These are phyloP conservation scores for Orestias chungarensis DNA, from an alignment of 2,797 vertebrate species.

Conservation along the genomic window DNA sequence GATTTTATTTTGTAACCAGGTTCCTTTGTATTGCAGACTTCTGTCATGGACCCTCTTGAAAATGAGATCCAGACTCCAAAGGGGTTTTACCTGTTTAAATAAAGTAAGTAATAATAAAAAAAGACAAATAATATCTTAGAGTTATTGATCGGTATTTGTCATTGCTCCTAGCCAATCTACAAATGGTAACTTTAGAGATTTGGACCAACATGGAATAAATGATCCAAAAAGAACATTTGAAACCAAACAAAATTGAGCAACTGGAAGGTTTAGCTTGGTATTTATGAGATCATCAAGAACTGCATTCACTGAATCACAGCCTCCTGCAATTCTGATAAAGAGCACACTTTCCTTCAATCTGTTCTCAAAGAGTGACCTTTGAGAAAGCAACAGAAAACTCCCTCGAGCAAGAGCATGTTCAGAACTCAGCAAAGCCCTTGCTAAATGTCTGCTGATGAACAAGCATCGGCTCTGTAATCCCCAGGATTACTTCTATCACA, in stretches of 20 bases:
- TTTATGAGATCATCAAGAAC: conserved; percentile 67
- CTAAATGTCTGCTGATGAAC: conserved; percentile 52
- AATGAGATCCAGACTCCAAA: no score
- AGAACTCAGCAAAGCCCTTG: conserved; percentile 54
- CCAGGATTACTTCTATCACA: conserved; percentile 2
- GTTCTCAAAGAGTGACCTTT: conserved; percentile 69
- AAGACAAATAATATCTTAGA: background rate
- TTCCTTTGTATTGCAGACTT: no score
- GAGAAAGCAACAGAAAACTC: conserved; percentile 52
- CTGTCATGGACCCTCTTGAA: no score
- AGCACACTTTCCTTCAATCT: conserved; percentile 70
- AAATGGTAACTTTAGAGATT: conserved; percentile 19
- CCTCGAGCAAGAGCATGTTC: conserved; percentile 62
- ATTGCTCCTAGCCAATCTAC: conserved; percentile 5
- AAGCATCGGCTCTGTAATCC: conserved; percentile 40
- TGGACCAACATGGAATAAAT: conserved; percentile 37
- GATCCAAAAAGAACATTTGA: conserved; percentile 64
- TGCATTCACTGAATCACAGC: conserved; percentile 63
- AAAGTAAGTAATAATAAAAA: no score
- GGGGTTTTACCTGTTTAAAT: no score
- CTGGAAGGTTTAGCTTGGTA: conserved; percentile 59
- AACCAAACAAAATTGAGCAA: conserved; percentile 57
- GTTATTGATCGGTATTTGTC: background rate
- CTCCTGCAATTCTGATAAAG: conserved; percentile 66
- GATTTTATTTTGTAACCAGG: no score